Base-by-base conservation (phyloP, 2,797 vertebrate species). In the Triplophysa bombifrons region DNA sequence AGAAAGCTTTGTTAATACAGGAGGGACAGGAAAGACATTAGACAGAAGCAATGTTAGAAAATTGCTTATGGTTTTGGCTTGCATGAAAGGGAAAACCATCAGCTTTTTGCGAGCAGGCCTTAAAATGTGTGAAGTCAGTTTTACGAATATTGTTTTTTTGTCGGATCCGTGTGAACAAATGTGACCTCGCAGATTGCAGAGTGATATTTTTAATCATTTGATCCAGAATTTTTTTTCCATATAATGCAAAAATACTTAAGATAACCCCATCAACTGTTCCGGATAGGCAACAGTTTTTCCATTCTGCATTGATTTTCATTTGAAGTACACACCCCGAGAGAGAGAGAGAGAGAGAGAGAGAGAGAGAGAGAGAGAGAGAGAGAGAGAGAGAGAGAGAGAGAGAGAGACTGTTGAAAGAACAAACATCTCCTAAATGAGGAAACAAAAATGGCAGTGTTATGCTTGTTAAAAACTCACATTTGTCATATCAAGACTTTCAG, bases 371-470 rank as follows among this genome's bases (percentile, higher is more conserved):
- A 22, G 22, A 22, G 22, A 34, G 30, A 34, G 30, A 34, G 4
- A 30, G 30, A 30, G 30, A 30, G 30, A 30, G 30, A 30, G 30
- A 30, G 30, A 30, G 30, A 22, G 22, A 22, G 22, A 22, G 22
- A 22, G 22, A 34, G 30, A 34, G 30, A 34, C 55, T 38, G 14
- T 60, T 63, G 65, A 84, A 67, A 75, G 25, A 70, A 14, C 60
- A 70, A 77, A 85, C 80, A 81, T 17, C 58, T 74, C 50, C 58
- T 74, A 5, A 30, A 80, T 56, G n/a, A 68, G 22, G 8, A 72
- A 74, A 58, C n/a, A 66, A 11, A 66, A 11, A 55, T 16, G 38
- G 8, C 30, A 19, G 50, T 56, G 63, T 56, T 75, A 16, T 75
- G 34, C 34, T 38, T 1, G 34, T 38, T 7, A 7, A 51, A 25